Base-by-base conservation (phyloP, 2,113 vertebrate genomes). In the Myiozetetes cayanensis region DNA sequence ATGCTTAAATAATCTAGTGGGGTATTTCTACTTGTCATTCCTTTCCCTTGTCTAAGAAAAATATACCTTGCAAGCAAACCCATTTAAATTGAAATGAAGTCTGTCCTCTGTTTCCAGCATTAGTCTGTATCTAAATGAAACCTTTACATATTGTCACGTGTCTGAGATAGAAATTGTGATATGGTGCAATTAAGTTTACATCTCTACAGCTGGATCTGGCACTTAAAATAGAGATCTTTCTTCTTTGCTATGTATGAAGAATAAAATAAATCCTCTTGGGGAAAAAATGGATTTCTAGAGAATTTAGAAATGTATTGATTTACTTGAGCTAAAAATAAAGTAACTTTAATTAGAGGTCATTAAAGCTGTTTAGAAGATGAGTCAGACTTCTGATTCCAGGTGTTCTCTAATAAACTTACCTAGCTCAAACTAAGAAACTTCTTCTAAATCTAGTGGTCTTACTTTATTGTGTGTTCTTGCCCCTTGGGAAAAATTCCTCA, bases 91-190 rank as follows among this genome's bases (percentile, higher is more conserved):
- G 65, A 86, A 86, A 67, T 84, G 9, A 87, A 93, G 47, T 25
- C 56, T 90, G 49, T 72, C 30, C 47, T 87, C 78, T 71, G 56
- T 78, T 94, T 80, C 59, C 50, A 84, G 25, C 39, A 19, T 27
- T 81, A 71, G 21, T 46, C 46, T 73, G 2, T 53, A 20, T 66
- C 35, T 88, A 63, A 24, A 44, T 65, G 49, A 59, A 90, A 25
- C 7, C n/a, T 92, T 89, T 89, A 68, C 30, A 10, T 72, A 70
- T 37, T 75, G 89, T 59, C 31, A 11, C 8, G 16, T 44, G 25
- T 84, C 61, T 88, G 68, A 95, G 56, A 83, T 63, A 94, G 76
- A 89, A 95, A 91, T 55, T 56, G 77, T 53, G 56, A 47, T 61
- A 71, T 8, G 17, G 6, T 52, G 49, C 81, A 92, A 56, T 73